These are phyloP conservation scores for Campopleginae sp. DNA, from an alignment of 2,888 invertebrate genomes.

Conservation along the genomic window DNA sequence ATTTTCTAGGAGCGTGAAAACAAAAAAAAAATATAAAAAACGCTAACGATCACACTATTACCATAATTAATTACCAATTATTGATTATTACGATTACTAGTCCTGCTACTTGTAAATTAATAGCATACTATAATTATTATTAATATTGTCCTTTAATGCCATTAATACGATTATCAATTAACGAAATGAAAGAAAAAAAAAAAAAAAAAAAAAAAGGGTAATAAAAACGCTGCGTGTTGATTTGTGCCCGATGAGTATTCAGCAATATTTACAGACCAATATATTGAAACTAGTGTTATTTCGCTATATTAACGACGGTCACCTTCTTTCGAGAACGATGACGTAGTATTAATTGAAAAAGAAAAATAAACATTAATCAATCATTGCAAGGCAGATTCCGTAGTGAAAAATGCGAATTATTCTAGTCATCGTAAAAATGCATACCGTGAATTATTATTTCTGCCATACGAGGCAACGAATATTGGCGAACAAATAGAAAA, in stretches of 20 bases:
- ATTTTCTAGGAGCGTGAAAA: slow-evolving; percentile 53
- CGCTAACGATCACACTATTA: slow-evolving; percentile 65
- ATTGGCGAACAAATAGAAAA: slow-evolving; percentile 26
- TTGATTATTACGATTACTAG: slow-evolving; percentile 68
- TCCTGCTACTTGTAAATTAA: slow-evolving; percentile 59
- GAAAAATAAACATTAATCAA: slow-evolving; percentile 34
- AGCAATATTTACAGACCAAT: slow-evolving; percentile 70
- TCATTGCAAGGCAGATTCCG: slow-evolving; percentile 22
- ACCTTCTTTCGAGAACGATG: slow-evolving; percentile 27
- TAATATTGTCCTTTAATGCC: slow-evolving; percentile 53
- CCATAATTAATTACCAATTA: slow-evolving; percentile 66
- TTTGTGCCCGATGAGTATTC: slow-evolving; percentile 66
- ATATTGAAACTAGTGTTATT: slow-evolving; percentile 51
- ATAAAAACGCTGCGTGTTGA: slow-evolving; percentile 57
- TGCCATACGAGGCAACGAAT: slow-evolving; percentile 17
- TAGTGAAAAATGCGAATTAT: slow-evolving; percentile 28
- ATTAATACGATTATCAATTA: slow-evolving; percentile 57
- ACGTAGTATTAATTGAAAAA: slow-evolving; percentile 22
- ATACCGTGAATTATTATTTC: slow-evolving; percentile 24
- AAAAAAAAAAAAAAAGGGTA: slow-evolving; percentile 22
- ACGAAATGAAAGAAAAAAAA: slow-evolving; percentile 19
- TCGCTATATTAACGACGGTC: slow-evolving; percentile 43
- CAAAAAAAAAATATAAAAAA: slow-evolving; percentile 29
- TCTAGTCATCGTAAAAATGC: slow-evolving; percentile 36
- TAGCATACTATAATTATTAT: slow-evolving; percentile 61